Evolutionary conservation across 1,140 invertebrate genomes (phyloP), one percentile per base, ranked within the genome.

Genomic region (Chironomus tepperi): DNA sequence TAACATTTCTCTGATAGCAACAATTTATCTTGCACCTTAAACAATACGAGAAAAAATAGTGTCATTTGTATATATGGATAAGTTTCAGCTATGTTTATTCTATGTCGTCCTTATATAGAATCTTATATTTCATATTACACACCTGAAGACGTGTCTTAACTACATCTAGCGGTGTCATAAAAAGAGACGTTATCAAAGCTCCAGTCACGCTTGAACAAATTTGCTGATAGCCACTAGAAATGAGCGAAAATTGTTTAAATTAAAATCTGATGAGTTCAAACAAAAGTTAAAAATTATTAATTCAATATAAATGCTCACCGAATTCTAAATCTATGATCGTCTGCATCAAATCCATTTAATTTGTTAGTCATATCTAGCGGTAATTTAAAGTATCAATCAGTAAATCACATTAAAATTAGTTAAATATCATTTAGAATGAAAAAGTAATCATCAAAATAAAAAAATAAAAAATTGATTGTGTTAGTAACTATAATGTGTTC

Each of bases 161-260:
- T 21, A 99, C 98, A 88, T 99, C 98, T 76, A 99, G 83, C 0
- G 98, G 98, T 6, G 98, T 99, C 79, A 99, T 93, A 79, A 95
- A 89, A 73, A 95, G 79, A 16, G 95, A 96, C 75, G 95, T 97
- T 77, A 96, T 85, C 15, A 97, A 81, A 15, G 95, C 95, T 77
- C 95, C 95, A 57, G 91, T 89, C 80, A 94, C 95, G 65, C 95
- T 93, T 42, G 95, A 91, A 76, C 92, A 84, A 84, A 96, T 94
- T 86, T 97, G 95, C 83, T 98, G 95, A 75, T 88, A 81, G 0
- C 93, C 91, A 76, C 65, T 70, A 18, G 19, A 70, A 34, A 34
- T 34, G 1, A 34, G 24, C 24, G 5, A 34, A 34, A 34, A 34
- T 34, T 34, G 24, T 34, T n/a, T n/a, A n/a, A n/a, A n/a, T n/a